Percentiles rank a stretch among this genome's conserved stretches.
Evolutionary conservation across 2,113 vertebrate species (phyloP).

Genomic region (Stigmatopora argus): DNA sequence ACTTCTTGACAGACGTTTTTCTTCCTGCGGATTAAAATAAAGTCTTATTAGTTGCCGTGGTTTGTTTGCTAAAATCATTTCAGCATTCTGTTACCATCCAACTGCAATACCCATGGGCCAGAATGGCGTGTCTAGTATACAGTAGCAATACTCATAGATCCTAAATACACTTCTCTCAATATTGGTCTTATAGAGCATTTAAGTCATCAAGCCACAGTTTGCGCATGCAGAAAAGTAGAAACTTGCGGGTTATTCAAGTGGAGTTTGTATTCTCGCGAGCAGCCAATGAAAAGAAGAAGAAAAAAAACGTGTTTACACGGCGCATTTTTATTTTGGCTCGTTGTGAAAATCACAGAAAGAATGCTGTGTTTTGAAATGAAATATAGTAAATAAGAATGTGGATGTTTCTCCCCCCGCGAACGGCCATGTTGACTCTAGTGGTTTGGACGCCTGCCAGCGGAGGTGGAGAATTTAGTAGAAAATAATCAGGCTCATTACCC

Average conservation of each 20-base stretch:
- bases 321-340: constrained; percentile 57
- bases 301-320: constrained; percentile 49
- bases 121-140: constrained; percentile 15
- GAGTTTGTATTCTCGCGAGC: constrained; percentile 52
- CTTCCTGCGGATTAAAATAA: not conserved
- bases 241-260: constrained; percentile 56
- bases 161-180: constrained; percentile 63
- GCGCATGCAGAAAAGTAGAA: constrained; percentile 57
- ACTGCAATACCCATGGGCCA: not conserved
- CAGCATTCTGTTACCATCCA: not conserved
- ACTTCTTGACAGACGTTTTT: constrained; percentile 6
- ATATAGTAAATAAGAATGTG: constrained; percentile 72
- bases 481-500: constrained; percentile 74
- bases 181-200: constrained; percentile 55
- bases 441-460: constrained; percentile 67
- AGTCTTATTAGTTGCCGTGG: not conserved
- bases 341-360: constrained; percentile 67
- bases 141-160: constrained; percentile 22
- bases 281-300: constrained; percentile 48
- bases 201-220: constrained; percentile 46
- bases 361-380: constrained; percentile 71
- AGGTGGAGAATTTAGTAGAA: constrained; percentile 71
- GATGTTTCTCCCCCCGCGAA: constrained; percentile 56
- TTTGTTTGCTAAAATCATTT: constrained; percentile 8
- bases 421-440: constrained; percentile 67